Percentiles rank a stretch among this genome's conserved stretches.
These are phyloP conservation scores for Macrotis lagotis DNA, from an alignment of 2,113 vertebrate genomes.

Conservation along the genomic window DNA sequence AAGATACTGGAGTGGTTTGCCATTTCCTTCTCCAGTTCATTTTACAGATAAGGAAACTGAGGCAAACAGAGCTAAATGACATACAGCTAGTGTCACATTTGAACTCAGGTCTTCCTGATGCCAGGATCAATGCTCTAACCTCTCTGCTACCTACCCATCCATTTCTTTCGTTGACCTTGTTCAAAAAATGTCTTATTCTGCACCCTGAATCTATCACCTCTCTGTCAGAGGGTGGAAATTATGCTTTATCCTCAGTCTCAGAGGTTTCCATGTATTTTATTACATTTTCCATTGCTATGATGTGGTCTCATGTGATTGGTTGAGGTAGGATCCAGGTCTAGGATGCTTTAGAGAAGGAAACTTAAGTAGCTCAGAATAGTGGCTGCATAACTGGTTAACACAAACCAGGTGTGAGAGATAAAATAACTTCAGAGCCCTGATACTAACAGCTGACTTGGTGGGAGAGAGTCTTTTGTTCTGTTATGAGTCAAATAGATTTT, in stretches of 20 bases:
- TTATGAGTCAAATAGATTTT: not conserved
- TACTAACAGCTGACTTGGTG: not conserved
- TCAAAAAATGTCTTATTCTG: not conserved
- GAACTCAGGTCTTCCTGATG: not conserved
- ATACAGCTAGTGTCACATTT: not conserved
- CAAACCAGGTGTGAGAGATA: not conserved
- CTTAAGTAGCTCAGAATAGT: not conserved
- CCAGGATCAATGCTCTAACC: not conserved
- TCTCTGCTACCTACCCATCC: not conserved
- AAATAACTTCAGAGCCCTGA: not conserved
- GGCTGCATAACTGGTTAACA: not conserved
- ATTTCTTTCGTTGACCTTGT: not conserved
- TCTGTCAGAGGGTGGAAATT: not conserved
- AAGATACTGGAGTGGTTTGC: not conserved
- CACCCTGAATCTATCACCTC: not conserved
- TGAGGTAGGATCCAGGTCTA: not conserved
- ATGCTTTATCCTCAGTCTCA: not conserved
- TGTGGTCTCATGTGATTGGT: not conserved
- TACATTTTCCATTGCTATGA: not conserved
- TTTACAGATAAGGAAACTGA: not conserved
- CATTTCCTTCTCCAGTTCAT: not conserved
- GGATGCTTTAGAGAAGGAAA: not conserved
- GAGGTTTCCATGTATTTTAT: not conserved
- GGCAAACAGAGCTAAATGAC: not conserved
- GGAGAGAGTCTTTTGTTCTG: not conserved